Evolutionary conservation across 1,140 invertebrate species (phyloP).

Genomic region (Zaprionus ornatus): DNA sequence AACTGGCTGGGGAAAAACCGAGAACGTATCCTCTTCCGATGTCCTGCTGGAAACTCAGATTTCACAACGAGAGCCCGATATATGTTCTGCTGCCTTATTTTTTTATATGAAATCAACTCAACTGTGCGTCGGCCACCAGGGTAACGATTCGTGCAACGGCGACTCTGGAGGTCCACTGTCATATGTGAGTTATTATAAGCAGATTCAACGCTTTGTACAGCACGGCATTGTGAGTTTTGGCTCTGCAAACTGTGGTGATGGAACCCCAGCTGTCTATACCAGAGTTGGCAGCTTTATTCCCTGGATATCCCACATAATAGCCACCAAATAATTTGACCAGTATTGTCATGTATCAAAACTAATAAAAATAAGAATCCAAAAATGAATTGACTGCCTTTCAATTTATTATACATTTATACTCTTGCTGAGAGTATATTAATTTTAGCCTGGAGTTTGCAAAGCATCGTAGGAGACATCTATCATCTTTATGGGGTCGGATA

Average conservation of each 20-base stretch:
- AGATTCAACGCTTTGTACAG: constrained; percentile 2
- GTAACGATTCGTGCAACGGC: background rate
- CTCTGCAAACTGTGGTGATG: background rate
- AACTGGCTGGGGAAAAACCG: constrained; percentile 26
- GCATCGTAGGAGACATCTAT: no score
- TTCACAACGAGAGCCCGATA: fast-evolving
- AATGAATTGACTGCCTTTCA: no score
- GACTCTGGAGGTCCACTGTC: constrained; percentile 31
- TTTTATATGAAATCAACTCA: background rate
- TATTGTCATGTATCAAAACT: no score
- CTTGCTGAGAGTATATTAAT: no score
- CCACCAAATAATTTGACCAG: no score
- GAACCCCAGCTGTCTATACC: constrained; percentile 16
- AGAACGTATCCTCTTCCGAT: background rate
- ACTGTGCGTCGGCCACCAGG: constrained; percentile 4
- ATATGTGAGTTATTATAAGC: background rate
- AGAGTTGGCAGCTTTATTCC: constrained; percentile 17
- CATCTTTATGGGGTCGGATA: no score
- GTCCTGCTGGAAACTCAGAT: background rate
- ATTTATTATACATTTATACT: no score
- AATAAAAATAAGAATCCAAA: no score
- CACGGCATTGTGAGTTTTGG: constrained; percentile 34
- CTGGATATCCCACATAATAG: constrained; percentile 18
- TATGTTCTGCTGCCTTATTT: background rate
- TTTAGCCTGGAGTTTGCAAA: no score